These are phyloP conservation scores for Alosa sapidissima DNA, from an alignment of 2,797 vertebrate species.

Conservation along the genomic window DNA sequence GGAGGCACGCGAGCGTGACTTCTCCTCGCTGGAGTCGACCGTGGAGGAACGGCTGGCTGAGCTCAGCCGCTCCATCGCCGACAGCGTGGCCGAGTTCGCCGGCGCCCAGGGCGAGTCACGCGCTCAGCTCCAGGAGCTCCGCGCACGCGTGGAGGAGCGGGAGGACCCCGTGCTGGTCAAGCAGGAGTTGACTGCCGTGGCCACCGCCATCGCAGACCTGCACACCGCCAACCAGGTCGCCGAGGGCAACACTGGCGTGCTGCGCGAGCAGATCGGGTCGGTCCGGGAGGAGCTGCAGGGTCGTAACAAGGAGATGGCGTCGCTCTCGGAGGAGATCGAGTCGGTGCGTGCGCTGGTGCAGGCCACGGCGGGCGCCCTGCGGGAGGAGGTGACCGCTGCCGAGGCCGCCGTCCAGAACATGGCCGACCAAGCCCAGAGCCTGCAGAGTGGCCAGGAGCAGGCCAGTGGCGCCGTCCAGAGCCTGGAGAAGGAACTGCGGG, in stretches of 20 bases:
- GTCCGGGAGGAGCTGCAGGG: slow-evolving; percentile 88
- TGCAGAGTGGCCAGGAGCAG: slow-evolving; percentile 68
- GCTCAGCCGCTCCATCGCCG: slow-evolving; percentile 85
- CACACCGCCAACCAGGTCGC: slow-evolving; percentile 67
- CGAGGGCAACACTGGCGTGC: slow-evolving; percentile 69
- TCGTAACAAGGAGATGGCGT: slow-evolving; percentile 85
- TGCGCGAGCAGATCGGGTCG: slow-evolving; percentile 79
- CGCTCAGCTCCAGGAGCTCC: slow-evolving; percentile 82
- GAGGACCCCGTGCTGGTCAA: slow-evolving; percentile 67
- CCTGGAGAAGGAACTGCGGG: slow-evolving; percentile 61
- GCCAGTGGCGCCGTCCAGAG: slow-evolving; percentile 55
- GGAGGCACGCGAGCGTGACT: slow-evolving; percentile 85
- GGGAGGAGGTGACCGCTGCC: slow-evolving; percentile 68
- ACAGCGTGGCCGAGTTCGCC: slow-evolving; percentile 85
- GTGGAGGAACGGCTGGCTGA: slow-evolving; percentile 90
- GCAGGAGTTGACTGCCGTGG: slow-evolving; percentile 77
- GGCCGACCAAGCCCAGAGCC: slow-evolving; percentile 65
- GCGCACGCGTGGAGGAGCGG: slow-evolving; percentile 76
- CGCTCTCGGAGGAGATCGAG: slow-evolving; percentile 82
- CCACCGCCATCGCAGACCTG: slow-evolving; percentile 73
- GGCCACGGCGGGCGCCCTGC: slow-evolving; percentile 72
- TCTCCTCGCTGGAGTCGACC: slow-evolving; percentile 86
- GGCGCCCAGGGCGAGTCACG: slow-evolving; percentile 84
- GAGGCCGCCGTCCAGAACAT: slow-evolving; percentile 70
- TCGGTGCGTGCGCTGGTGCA: slow-evolving; percentile 75